Evolutionary conservation across 2,113 vertebrate genomes (phyloP).

Genomic region (Madoqua kirkii): DNA sequence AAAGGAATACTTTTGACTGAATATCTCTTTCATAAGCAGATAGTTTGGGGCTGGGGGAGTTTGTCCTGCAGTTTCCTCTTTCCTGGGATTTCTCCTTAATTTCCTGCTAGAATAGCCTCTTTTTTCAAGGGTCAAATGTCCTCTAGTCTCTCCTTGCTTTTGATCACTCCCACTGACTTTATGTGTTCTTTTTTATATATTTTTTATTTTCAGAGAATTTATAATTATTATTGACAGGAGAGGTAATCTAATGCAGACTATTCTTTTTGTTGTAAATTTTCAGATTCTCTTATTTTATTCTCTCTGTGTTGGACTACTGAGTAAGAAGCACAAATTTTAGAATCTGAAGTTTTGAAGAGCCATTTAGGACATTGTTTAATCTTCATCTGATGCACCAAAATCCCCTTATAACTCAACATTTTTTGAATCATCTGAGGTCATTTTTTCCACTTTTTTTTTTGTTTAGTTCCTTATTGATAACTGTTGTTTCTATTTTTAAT

Average conservation of each 20-base stretch:
- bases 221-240: background rate
- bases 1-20: background rate
- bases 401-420: background rate
- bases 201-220: background rate
- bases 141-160: background rate
- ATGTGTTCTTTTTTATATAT: background rate
- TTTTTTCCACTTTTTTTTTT: background rate
- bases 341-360: background rate
- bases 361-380: background rate
- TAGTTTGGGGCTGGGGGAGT: background rate
- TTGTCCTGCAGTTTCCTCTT: background rate
- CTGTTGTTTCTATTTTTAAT: background rate
- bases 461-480: background rate
- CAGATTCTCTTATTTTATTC: background rate
- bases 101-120: background rate
- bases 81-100: background rate
- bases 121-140: background rate
- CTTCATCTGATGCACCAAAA: background rate
- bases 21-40: background rate
- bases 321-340: background rate
- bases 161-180: background rate
- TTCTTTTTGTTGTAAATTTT: background rate
- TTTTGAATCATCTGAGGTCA: background rate
- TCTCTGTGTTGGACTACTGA: background rate
- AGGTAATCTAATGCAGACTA: background rate